Evolutionary conservation across 1,140 invertebrate species (phyloP).

Genomic region (Bombus sylvicola): DNA sequence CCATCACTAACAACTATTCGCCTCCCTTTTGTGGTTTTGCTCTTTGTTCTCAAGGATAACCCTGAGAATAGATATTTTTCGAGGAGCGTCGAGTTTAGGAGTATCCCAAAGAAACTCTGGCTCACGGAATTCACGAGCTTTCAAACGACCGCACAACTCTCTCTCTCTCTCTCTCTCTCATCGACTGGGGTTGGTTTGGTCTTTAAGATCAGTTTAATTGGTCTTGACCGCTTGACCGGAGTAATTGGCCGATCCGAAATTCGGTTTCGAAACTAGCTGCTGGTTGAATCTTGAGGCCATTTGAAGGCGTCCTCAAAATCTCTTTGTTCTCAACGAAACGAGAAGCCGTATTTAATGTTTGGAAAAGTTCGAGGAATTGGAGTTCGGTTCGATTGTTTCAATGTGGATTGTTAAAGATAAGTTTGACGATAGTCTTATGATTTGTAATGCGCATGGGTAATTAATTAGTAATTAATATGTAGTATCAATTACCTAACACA

Average conservation of each 20-base stretch:
- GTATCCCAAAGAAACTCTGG: constrained; percentile 38
- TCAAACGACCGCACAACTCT: constrained; percentile 25
- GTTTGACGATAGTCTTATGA: neutral
- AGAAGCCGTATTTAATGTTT: constrained; percentile 16
- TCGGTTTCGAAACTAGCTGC: constrained; percentile 14
- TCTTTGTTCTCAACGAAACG: constrained; percentile 51
- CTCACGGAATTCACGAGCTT: neutral
- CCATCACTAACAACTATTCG: too few species aligned
- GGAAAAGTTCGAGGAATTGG: constrained; percentile 33
- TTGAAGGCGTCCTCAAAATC: constrained; percentile 38
- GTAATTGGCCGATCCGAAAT: constrained; percentile 60
- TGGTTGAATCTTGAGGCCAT: constrained; percentile 45
- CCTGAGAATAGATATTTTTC: neutral
- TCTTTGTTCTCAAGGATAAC: too few species aligned
- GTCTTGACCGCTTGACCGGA: constrained; percentile 65
- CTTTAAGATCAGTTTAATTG: constrained; percentile 62
- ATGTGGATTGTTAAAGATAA: neutral
- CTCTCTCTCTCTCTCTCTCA: neutral
- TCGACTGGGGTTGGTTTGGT: neutral
- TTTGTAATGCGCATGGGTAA: too few species aligned
- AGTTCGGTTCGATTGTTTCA: constrained; percentile 14
- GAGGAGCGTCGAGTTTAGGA: constrained; percentile 1
- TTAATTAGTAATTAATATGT: too few species aligned
- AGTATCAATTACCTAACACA: too few species aligned
- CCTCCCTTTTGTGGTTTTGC: too few species aligned